Evolutionary conservation across 2,797 vertebrate species (phyloP).

Genomic region (Propithecus deckenii): DNA sequence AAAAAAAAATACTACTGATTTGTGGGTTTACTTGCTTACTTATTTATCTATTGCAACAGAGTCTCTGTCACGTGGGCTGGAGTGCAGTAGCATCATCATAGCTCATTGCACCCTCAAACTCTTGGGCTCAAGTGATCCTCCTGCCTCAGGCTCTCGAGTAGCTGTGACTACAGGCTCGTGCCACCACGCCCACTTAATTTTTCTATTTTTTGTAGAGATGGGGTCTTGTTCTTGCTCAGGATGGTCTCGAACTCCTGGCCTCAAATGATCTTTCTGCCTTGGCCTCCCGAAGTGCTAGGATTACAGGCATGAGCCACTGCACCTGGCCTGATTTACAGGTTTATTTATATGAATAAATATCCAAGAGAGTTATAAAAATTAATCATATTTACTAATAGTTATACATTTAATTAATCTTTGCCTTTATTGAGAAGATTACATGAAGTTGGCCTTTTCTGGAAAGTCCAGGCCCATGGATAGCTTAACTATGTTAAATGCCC

Average conservation of each 20-base stretch:
- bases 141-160: neutral
- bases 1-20: neutral
- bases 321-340: neutral
- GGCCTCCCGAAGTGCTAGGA: neutral
- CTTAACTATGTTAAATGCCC: neutral
- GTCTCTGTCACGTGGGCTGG: neutral
- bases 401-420: conserved; percentile 18
- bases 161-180: neutral
- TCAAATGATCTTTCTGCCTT: neutral
- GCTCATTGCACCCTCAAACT: neutral
- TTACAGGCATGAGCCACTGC: neutral
- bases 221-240: neutral
- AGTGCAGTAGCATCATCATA: neutral
- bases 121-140: neutral
- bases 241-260: neutral
- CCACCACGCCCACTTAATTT: neutral
- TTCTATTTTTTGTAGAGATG: neutral
- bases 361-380: conserved; percentile 13
- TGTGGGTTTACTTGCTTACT: neutral
- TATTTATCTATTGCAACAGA: neutral
- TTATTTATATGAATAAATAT: conserved; percentile 42
- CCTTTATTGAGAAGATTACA: neutral
- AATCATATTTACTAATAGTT: neutral
- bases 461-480: neutral
- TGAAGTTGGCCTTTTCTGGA: neutral